Evolutionary conservation across 2,113 vertebrate species (phyloP).

Genomic region (Lepisosteus oculatus): DNA sequence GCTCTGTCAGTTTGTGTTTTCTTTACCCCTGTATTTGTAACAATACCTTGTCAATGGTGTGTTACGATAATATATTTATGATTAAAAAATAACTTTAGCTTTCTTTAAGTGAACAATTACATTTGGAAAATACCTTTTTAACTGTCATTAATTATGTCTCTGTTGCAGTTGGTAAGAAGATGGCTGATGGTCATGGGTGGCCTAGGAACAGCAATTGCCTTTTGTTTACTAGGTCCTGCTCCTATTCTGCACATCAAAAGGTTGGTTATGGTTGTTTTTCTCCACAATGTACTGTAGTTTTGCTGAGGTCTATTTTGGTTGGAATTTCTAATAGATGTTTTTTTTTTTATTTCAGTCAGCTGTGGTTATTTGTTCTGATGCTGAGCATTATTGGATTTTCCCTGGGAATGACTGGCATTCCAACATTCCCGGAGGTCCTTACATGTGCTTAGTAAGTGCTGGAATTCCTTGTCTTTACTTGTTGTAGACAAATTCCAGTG

Average conservation of each 20-base stretch:
- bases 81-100: too few relatives aligned
- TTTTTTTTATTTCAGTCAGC: slow-evolving; percentile 65
- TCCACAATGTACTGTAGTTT: too few relatives aligned
- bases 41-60: too few relatives aligned
- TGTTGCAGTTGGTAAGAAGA: slow-evolving; percentile 60
- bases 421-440: slow-evolving; percentile 86
- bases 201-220: slow-evolving; percentile 64
- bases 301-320: too few relatives aligned
- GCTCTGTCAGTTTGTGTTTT: too few relatives aligned
- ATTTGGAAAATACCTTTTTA: not conserved
- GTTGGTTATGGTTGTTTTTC: slow-evolving; percentile 46
- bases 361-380: slow-evolving; percentile 84
- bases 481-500: not conserved
- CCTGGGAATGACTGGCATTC: slow-evolving; percentile 79
- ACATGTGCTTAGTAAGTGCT: slow-evolving; percentile 81
- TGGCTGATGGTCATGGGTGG: slow-evolving; percentile 77
- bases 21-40: too few relatives aligned
- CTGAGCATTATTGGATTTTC: slow-evolving; percentile 81
- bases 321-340: not conserved
- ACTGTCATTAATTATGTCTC: not conserved
- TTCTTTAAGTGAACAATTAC: too few relatives aligned
- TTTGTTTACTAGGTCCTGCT: slow-evolving; percentile 80
- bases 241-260: slow-evolving; percentile 79
- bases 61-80: too few relatives aligned
- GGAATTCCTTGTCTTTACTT: not conserved